A percentile compares a stretch with the other conserved stretches of the same genome.
Evolutionary conservation across 2,888 invertebrate species (phyloP).

Genomic region (Ceramica pisi): DNA sequence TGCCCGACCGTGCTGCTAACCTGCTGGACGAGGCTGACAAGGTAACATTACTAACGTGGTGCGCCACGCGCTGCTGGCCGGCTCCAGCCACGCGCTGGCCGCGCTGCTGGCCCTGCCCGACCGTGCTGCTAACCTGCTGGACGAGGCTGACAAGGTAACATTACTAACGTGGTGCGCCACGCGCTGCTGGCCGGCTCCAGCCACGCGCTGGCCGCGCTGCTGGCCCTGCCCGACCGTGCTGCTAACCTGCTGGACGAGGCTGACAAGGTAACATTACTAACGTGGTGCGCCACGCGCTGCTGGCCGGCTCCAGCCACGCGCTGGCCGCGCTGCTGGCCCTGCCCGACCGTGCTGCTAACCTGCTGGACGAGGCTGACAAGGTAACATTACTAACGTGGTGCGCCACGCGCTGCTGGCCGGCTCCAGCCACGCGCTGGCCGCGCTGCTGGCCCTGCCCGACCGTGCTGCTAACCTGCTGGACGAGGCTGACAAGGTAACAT

Average conservation of each 20-base stretch:
- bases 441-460: constrained; percentile 93
- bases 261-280: constrained; percentile 67
- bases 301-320: constrained; percentile 92
- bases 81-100: constrained; percentile 92
- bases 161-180: constrained; percentile 40
- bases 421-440: constrained; percentile 92
- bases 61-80: constrained; percentile 91
- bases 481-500: constrained; percentile 64
- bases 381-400: constrained; percentile 62
- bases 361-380: constrained; percentile 63
- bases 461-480: constrained; percentile 88
- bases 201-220: constrained; percentile 91
- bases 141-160: constrained; percentile 64
- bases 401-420: constrained; percentile 91
- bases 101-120: constrained; percentile 93
- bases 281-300: constrained; percentile 88
- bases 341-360: constrained; percentile 91
- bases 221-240: constrained; percentile 93
- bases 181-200: constrained; percentile 94
- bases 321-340: constrained; percentile 93
- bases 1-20: constrained; percentile 92
- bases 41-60: constrained; percentile 65
- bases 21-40: constrained; percentile 61
- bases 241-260: constrained; percentile 75
- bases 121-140: constrained; percentile 89